These are phyloP conservation scores for Tokudaia tokunoshimensis DNA, from an alignment of 2,797 vertebrate genomes.

Conservation along the genomic window DNA sequence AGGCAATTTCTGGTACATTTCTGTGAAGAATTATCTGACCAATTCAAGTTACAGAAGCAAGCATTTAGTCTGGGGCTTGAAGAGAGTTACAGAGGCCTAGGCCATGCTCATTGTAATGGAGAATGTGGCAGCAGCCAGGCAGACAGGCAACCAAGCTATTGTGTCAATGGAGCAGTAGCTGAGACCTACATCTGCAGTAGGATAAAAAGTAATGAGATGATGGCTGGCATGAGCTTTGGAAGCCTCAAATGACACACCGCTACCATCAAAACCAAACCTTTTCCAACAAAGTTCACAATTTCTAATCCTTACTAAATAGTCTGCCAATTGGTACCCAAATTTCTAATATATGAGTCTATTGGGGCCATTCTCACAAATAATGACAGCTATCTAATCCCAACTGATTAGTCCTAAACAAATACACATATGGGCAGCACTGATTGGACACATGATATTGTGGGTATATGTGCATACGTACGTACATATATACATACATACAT, in stretches of 20 bases:
- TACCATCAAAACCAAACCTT: neutral
- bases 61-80: neutral
- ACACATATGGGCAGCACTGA: neutral
- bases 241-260: neutral
- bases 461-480: neutral
- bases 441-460: neutral
- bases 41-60: neutral
- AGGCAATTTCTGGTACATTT: neutral
- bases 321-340: neutral
- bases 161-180: neutral
- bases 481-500: no score
- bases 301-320: neutral
- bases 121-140: neutral
- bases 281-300: neutral
- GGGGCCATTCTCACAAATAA: neutral
- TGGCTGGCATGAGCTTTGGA: neutral
- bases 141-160: neutral
- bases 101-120: no score
- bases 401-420: neutral
- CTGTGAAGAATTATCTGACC: neutral
- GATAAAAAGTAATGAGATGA: neutral
- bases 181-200: neutral
- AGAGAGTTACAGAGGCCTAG: neutral
- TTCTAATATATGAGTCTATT: neutral
- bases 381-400: neutral